These are phyloP conservation scores for Machaerirhynchus nigripectus DNA, from an alignment of 2,113 vertebrate genomes.

Conservation along the genomic window DNA sequence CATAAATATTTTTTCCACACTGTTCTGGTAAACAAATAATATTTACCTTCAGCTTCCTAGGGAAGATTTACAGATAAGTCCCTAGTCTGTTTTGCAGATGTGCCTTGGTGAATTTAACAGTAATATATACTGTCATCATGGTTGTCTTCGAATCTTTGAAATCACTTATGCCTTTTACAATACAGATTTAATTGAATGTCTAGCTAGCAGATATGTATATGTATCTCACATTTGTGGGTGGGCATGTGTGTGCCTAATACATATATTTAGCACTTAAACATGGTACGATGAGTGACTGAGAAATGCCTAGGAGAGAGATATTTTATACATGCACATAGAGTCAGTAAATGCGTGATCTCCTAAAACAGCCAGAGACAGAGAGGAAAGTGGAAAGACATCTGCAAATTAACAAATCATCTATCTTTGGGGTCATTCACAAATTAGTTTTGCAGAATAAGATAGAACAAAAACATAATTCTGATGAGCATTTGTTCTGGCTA, in stretches of 20 bases:
- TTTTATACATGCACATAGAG: neutral
- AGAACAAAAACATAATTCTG: constrained; percentile 70
- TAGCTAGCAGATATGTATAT: constrained; percentile 63
- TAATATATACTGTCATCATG: constrained; percentile 43
- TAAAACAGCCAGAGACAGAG: constrained; percentile 9
- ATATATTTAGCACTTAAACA: neutral
- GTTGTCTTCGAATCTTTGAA: constrained; percentile 61
- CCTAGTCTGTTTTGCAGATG: constrained; percentile 56
- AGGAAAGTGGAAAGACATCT: constrained; percentile 51
- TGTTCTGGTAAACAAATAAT: constrained; percentile 41
- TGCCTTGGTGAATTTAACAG: constrained; percentile 49
- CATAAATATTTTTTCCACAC: constrained; percentile 43
- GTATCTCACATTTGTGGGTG: constrained; percentile 48
- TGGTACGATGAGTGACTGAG: constrained; percentile 27
- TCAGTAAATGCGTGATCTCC: neutral
- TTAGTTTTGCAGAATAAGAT: constrained; percentile 69
- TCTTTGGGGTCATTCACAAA: constrained; percentile 60
- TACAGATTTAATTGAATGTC: constrained; percentile 65
- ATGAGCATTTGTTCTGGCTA: constrained; percentile 54
- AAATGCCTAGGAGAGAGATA: constrained; percentile 27
- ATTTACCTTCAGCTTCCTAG: constrained; percentile 55
- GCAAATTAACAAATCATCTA: constrained; percentile 67
- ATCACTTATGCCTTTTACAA: constrained; percentile 62
- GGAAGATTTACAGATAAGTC: constrained; percentile 55
- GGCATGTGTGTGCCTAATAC: constrained; percentile 8